Evolutionary conservation across 2,797 vertebrate genomes (phyloP).

Genomic region (Lagodon rhomboides): DNA sequence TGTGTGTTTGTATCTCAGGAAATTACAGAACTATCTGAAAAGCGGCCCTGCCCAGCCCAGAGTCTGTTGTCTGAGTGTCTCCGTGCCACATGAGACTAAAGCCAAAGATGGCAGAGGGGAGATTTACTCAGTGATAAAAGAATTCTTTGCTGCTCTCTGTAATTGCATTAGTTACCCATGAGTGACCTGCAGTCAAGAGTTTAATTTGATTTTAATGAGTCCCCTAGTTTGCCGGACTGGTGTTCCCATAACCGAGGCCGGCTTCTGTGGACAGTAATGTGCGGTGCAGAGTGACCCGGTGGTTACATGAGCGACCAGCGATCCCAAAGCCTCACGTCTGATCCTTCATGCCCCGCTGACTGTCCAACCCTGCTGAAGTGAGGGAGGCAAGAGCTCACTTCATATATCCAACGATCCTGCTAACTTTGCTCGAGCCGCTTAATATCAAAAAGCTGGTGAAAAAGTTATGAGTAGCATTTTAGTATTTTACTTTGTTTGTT

Average conservation of each 20-base stretch:
- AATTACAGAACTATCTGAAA: not conserved
- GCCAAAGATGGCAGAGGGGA: slow-evolving; percentile 13
- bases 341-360: slow-evolving; percentile 36
- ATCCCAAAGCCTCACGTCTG: slow-evolving; percentile 27
- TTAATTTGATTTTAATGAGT: slow-evolving; percentile 77
- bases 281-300: slow-evolving; percentile 23
- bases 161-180: slow-evolving; percentile 75
- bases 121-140: slow-evolving; percentile 56
- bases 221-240: slow-evolving; percentile 45
- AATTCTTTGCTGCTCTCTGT: slow-evolving; percentile 62
- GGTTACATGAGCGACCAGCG: slow-evolving; percentile 25
- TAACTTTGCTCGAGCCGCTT: not conserved
- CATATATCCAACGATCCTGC: not conserved
- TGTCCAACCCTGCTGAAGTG: slow-evolving; percentile 1
- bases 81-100: not conserved
- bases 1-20: slow-evolving; percentile 3
- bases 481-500: too few relatives aligned
- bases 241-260: slow-evolving; percentile 42
- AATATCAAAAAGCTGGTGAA: too few relatives aligned
- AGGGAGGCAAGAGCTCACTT: not conserved
- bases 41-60: not conserved
- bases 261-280: slow-evolving; percentile 38
- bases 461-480: too few relatives aligned
- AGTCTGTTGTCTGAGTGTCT: not conserved
- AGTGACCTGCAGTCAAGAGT: slow-evolving; percentile 61